phyloP scores from a whole-genome alignment of 2,113 vertebrate genomes.

The Butorides virescens region DNA sequence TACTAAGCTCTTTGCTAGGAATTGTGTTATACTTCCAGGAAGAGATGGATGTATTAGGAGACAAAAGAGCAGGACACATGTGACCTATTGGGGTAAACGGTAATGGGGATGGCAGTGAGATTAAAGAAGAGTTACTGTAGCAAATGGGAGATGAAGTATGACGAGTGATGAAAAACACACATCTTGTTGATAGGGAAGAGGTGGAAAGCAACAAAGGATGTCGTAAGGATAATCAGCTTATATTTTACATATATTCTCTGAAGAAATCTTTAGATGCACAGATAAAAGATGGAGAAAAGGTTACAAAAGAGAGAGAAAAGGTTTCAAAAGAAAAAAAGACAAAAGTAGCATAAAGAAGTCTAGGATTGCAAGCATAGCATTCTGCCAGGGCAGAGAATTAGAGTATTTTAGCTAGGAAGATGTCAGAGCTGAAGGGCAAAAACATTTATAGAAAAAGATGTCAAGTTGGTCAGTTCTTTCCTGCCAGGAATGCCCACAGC shows the following conservation, averaged over 20 bases:
- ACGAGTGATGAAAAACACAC: not conserved
- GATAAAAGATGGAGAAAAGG: not conserved
- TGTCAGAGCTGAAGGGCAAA: not conserved
- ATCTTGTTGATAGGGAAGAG: not conserved
- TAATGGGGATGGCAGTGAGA: not conserved
- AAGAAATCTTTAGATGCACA: not conserved
- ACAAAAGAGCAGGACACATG: not conserved
- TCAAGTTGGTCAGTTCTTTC: not conserved
- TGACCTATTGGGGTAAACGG: not conserved
- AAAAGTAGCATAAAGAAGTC: not conserved
- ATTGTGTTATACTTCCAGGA: not conserved
- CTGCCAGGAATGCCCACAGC: conserved; percentile 13
- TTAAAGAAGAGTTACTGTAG: not conserved
- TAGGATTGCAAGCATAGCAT: not conserved
- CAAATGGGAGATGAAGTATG: not conserved
- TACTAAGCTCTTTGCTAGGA: not conserved
- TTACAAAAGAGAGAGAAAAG: not conserved
- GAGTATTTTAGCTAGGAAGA: not conserved
- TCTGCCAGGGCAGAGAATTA: not conserved
- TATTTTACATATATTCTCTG: not conserved
- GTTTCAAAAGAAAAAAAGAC: not conserved
- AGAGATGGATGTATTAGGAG: not conserved
- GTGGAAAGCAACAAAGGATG: not conserved
- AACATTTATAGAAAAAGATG: conserved; percentile 28
- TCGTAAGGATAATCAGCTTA: not conserved